Evolutionary conservation across 2,888 invertebrate genomes (phyloP).

Genomic region (Diadegma fenestrale): DNA sequence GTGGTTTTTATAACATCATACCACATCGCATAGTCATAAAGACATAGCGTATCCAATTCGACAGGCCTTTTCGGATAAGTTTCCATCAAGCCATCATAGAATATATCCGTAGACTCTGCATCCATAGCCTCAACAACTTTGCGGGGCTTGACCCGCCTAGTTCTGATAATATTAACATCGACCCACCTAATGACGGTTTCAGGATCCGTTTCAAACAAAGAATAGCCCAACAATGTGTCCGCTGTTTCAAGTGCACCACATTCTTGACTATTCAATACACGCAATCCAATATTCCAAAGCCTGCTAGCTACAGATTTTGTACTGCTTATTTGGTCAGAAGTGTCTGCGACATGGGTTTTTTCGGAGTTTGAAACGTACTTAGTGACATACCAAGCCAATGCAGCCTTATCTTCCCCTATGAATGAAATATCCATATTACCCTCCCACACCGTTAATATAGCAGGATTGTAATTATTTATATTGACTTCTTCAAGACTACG

Average conservation of each 20-base stretch:
- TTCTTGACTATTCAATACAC: slow-evolving; percentile 62
- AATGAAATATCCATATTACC: slow-evolving; percentile 33
- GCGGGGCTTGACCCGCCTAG: slow-evolving; percentile 20
- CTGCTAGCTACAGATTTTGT: slow-evolving; percentile 73
- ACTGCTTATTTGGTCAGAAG: slow-evolving; percentile 69
- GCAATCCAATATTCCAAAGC: slow-evolving; percentile 68
- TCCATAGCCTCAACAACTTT: no score
- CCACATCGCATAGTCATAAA: slow-evolving; percentile 70
- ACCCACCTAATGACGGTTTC: slow-evolving; percentile 79
- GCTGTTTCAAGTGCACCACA: slow-evolving; percentile 64
- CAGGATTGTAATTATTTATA: slow-evolving; percentile 40
- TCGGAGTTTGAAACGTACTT: slow-evolving; percentile 30
- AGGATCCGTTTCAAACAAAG: slow-evolving; percentile 69
- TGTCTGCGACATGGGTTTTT: slow-evolving; percentile 22
- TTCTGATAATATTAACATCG: slow-evolving; percentile 69
- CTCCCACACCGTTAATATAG: slow-evolving; percentile 10
- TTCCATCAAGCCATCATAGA: no score
- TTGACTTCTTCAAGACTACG: slow-evolving; percentile 50
- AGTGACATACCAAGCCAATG: slow-evolving; percentile 3
- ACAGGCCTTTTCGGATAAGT: slow-evolving; percentile 41
- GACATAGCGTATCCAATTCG: neutral
- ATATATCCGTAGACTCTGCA: no score
- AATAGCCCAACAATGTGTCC: slow-evolving; percentile 52
- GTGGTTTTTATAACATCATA: slow-evolving; percentile 62
- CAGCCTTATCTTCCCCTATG: neutral